Evolutionary conservation across 2,113 vertebrate genomes (phyloP).

Genomic region (Lynx canadensis): DNA sequence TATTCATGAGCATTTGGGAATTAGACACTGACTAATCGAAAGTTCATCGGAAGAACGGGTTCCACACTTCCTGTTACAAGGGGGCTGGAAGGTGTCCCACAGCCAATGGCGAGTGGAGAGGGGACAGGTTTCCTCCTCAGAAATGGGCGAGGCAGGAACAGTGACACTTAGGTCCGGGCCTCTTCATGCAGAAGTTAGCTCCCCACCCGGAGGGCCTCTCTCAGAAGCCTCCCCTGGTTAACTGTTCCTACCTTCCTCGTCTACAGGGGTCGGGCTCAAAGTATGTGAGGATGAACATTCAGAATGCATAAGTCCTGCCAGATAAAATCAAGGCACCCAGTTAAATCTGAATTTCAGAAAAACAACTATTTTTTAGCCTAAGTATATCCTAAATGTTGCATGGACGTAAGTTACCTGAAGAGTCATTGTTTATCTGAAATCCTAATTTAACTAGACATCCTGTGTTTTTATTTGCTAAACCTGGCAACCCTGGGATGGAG

Average conservation of each 20-base stretch:
- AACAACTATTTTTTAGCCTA: not conserved
- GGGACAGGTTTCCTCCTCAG: rapidly evolving
- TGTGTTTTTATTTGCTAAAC: not conserved
- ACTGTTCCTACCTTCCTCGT: rapidly evolving
- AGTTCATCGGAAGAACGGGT: conserved; percentile 47
- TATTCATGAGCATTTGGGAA: conserved; percentile 61
- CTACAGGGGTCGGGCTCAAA: not conserved
- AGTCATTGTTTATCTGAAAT: not conserved
- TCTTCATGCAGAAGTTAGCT: rapidly evolving
- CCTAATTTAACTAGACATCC: not conserved
- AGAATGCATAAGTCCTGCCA: not conserved
- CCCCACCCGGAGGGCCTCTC: not conserved
- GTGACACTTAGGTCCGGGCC: not conserved
- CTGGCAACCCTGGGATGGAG: too few relatives aligned
- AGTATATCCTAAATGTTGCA: not conserved
- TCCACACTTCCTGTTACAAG: not conserved
- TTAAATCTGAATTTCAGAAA: not conserved
- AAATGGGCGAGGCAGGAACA: rapidly evolving
- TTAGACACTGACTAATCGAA: conserved; percentile 43
- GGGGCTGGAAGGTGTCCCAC: not conserved
- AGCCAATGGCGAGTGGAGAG: not conserved
- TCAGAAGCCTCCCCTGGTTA: not conserved
- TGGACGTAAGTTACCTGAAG: not conserved
- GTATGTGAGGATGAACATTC: not conserved
- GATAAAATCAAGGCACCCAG: not conserved